Conservation (phyloP, 2,797 vertebrate species). For the Hyperoplus lanceolatus region DNA sequence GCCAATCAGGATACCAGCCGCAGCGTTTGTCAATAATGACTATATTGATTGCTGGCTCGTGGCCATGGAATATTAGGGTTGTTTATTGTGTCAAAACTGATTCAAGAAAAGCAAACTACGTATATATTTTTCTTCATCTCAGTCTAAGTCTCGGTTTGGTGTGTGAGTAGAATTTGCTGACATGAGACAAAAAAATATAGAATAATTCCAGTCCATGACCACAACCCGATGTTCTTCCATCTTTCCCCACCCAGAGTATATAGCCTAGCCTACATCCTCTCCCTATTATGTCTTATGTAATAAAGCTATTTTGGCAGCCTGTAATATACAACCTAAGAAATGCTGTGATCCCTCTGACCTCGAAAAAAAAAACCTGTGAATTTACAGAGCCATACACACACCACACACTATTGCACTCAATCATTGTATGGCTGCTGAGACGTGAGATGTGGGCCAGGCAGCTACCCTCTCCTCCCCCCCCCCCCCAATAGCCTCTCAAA, state of each 20-base stretch:
- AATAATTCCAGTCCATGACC: background rate
- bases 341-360: conserved; percentile 7
- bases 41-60: background rate
- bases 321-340: conserved; percentile 10
- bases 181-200: background rate
- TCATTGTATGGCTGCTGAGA: conserved; percentile 21
- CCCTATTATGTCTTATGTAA: conserved; percentile 36
- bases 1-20: background rate
- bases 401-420: conserved; percentile 28
- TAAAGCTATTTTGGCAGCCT: conserved; percentile 18
- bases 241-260: background rate
- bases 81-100: background rate
- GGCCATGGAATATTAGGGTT: background rate
- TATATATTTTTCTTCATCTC: no score
- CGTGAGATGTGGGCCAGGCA: conserved; percentile 22
- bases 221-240: background rate
- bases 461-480: background rate
- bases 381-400: conserved; percentile 28
- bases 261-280: background rate
- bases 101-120: background rate
- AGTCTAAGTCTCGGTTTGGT: no score
- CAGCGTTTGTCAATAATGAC: background rate
- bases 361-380: background rate
- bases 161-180: background rate
- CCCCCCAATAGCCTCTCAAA: background rate